These are phyloP conservation scores for Pterobdella sp. DNA, from an alignment of 2,888 invertebrate genomes.

Conservation along the genomic window DNA sequence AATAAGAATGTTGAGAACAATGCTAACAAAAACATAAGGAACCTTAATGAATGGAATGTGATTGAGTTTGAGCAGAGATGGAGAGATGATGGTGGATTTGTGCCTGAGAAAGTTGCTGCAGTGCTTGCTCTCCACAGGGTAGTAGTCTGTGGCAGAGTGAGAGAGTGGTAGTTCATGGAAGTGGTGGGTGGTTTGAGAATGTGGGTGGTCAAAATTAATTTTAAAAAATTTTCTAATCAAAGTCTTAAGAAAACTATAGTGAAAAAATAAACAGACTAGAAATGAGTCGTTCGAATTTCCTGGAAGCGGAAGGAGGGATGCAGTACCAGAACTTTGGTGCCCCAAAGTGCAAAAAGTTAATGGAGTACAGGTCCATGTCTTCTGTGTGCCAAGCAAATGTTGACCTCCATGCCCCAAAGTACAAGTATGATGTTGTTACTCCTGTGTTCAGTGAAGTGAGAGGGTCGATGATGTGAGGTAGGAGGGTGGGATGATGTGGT, in stretches of 20 bases:
- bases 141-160: slow-evolving; percentile 60
- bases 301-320: slow-evolving; percentile 88
- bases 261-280: slow-evolving; percentile 20
- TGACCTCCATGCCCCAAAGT: slow-evolving; percentile 99
- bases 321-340: slow-evolving; percentile 88
- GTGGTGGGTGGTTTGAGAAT: neutral
- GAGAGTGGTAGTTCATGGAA: neutral
- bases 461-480: too few relatives aligned
- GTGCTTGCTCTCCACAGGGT: slow-evolving; percentile 53
- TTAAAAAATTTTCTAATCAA: neutral
- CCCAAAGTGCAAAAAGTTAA: slow-evolving; percentile 95
- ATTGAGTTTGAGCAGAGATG: slow-evolving; percentile 80
- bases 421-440: slow-evolving; percentile 95
- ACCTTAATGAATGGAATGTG: slow-evolving; percentile 90
- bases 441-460: slow-evolving; percentile 32
- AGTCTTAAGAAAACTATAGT: neutral
- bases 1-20: neutral
- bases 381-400: slow-evolving; percentile 99
- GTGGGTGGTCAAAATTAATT: neutral
- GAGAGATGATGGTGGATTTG: slow-evolving; percentile 96
- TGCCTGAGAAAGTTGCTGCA: slow-evolving; percentile 79
- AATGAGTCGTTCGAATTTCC: slow-evolving; percentile 83
- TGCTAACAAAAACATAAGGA: neutral
- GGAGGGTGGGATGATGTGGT: neutral
- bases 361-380: slow-evolving; percentile 95